Evolutionary conservation across 2,113 vertebrate genomes (phyloP).

Genomic region (Ceuthmochares aereus): DNA sequence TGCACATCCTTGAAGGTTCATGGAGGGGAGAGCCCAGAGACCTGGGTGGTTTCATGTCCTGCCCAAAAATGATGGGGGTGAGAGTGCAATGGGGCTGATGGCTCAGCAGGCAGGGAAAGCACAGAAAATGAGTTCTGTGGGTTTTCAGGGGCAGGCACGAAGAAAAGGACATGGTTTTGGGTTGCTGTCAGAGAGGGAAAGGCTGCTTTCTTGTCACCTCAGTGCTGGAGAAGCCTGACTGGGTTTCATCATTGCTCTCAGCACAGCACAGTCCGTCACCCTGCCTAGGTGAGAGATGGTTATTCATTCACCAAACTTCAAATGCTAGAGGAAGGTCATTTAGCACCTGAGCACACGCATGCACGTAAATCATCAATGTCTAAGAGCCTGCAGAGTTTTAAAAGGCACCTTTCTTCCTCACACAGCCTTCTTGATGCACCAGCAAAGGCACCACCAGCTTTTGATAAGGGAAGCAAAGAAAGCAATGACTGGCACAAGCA

Average conservation of each 20-base stretch:
- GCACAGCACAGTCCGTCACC: background rate
- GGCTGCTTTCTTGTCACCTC: background rate
- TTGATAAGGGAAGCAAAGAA: background rate
- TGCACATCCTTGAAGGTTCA: background rate
- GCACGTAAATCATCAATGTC: background rate
- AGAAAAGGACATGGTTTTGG: background rate
- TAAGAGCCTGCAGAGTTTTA: background rate
- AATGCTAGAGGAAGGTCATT: background rate
- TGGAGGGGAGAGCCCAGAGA: background rate
- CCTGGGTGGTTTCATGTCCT: background rate
- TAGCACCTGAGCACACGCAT: background rate
- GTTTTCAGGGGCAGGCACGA: background rate
- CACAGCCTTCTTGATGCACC: background rate
- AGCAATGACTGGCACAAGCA: background rate
- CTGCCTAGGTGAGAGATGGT: background rate
- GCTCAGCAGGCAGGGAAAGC: background rate
- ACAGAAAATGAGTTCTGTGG: background rate
- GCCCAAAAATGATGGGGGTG: background rate
- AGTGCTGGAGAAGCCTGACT: background rate
- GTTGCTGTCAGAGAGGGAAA: background rate
- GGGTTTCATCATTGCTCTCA: background rate
- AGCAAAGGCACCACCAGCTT: background rate
- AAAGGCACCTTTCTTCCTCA: background rate
- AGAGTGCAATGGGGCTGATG: background rate
- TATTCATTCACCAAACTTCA: constrained; percentile 28